Conservation (phyloP, 2,888 invertebrate genomes). For the Caenorhabditis angaria region DNA sequence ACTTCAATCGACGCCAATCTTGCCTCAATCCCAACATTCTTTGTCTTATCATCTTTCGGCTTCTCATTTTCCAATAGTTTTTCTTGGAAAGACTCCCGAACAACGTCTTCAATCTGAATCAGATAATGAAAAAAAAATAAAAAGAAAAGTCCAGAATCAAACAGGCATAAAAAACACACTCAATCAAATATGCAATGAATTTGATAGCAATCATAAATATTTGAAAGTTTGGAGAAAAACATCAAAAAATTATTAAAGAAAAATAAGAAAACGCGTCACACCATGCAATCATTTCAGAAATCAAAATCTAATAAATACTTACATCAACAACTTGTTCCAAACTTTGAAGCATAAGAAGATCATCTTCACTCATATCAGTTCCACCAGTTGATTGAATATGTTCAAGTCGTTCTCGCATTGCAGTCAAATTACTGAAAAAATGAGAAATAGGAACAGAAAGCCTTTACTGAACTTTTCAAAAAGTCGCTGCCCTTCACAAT, state of each 20-base stretch:
- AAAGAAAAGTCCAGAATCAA: neutral
- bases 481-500: neutral
- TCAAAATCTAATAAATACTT: slow-evolving; percentile 1
- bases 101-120: slow-evolving; percentile 16
- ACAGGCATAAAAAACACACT: neutral
- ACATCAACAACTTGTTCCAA: slow-evolving; percentile 23
- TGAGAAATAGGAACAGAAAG: neutral
- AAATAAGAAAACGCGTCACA: slow-evolving; percentile 10
- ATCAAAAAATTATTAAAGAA: neutral
- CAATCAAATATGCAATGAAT: slow-evolving; percentile 7
- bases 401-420: slow-evolving; percentile 57
- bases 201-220: neutral
- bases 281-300: neutral
- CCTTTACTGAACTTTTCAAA: neutral
- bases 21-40: slow-evolving; percentile 5
- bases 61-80: slow-evolving; percentile 11
- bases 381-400: slow-evolving; percentile 45
- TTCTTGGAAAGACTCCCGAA: slow-evolving; percentile 21
- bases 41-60: neutral
- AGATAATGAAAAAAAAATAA: neutral
- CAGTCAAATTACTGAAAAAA: slow-evolving; percentile 47
- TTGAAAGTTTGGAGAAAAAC: neutral
- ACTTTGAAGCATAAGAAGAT: slow-evolving; percentile 27
- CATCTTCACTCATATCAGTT: slow-evolving; percentile 35
- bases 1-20: slow-evolving; percentile 5